Conservation (phyloP, 2,113 vertebrate genomes). For the Tupaia chinensis region DNA sequence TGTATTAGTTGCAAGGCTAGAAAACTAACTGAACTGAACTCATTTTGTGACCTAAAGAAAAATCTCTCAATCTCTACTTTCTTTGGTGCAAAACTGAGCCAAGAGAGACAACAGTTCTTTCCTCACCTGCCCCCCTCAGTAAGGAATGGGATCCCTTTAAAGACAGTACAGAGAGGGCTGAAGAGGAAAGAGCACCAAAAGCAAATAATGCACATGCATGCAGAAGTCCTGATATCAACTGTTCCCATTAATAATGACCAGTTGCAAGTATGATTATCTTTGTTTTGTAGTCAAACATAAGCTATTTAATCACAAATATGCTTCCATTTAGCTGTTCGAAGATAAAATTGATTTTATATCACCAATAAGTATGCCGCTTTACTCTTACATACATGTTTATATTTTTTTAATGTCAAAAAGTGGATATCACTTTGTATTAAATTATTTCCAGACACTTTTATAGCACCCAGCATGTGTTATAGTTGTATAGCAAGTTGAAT, state of each 20-base stretch:
- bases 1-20: slow-evolving; percentile 65
- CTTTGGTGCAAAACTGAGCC: slow-evolving; percentile 25
- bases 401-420: slow-evolving; percentile 56
- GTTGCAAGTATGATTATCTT: slow-evolving; percentile 13
- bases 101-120: not conserved
- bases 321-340: slow-evolving; percentile 48
- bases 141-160: not conserved
- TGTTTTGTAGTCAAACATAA: slow-evolving; percentile 48
- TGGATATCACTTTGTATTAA: not conserved
- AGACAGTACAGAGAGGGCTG: not conserved
- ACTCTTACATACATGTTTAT: not conserved
- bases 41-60: slow-evolving; percentile 65
- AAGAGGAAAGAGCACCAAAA: not conserved
- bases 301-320: slow-evolving; percentile 38
- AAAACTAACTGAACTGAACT: slow-evolving; percentile 76
- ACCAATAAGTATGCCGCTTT: not conserved
- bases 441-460: slow-evolving; percentile 33
- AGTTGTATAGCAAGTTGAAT: not conserved
- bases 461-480: not conserved
- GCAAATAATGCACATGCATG: not conserved
- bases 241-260: not conserved
- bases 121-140: not conserved
- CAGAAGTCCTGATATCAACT: not conserved
- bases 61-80: slow-evolving; percentile 32
- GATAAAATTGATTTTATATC: slow-evolving; percentile 45